phyloP scores from a whole-genome alignment of 1,140 invertebrate genomes.

The Armadillidium nasatum region DNA sequence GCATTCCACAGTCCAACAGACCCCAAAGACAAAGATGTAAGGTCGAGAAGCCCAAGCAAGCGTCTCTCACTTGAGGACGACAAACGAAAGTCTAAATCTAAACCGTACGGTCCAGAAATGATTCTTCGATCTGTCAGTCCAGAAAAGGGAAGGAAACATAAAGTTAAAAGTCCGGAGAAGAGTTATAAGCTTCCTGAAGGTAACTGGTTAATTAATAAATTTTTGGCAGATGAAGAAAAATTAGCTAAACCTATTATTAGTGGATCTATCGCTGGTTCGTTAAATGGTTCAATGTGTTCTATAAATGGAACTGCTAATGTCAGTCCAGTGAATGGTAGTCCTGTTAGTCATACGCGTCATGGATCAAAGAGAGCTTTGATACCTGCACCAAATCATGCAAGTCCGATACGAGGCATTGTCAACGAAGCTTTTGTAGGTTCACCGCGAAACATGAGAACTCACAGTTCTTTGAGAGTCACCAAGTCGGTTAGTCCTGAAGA shows the following conservation, averaged over 20 bases:
- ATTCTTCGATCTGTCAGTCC: constrained; percentile 32
- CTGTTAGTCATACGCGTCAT: constrained; percentile 35
- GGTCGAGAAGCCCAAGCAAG: constrained; percentile 36
- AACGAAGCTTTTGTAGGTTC: constrained; percentile 45
- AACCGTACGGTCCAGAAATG: constrained; percentile 38
- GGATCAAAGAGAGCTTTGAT: constrained; percentile 41
- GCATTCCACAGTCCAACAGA: constrained; percentile 24
- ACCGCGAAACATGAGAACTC: constrained; percentile 38
- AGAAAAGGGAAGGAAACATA: constrained; percentile 34
- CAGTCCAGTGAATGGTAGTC: constrained; percentile 39
- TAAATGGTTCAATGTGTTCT: constrained; percentile 38
- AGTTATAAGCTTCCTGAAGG: constrained; percentile 33
- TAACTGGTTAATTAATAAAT: constrained; percentile 44
- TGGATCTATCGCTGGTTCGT: constrained; percentile 40
- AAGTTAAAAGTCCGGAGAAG: constrained; percentile 38
- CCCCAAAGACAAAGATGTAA: constrained; percentile 30
- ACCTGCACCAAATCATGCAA: constrained; percentile 33
- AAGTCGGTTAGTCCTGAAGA: constrained; percentile 44
- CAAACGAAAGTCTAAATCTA: constrained; percentile 29
- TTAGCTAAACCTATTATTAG: constrained; percentile 39
- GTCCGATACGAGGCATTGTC: constrained; percentile 39
- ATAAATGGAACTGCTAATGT: constrained; percentile 36
- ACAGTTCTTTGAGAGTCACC: constrained; percentile 41
- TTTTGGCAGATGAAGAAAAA: constrained; percentile 44
- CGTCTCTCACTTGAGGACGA: constrained; percentile 38